Base-by-base conservation (phyloP, 2,888 invertebrate species). In the Lutraria lutraria region DNA sequence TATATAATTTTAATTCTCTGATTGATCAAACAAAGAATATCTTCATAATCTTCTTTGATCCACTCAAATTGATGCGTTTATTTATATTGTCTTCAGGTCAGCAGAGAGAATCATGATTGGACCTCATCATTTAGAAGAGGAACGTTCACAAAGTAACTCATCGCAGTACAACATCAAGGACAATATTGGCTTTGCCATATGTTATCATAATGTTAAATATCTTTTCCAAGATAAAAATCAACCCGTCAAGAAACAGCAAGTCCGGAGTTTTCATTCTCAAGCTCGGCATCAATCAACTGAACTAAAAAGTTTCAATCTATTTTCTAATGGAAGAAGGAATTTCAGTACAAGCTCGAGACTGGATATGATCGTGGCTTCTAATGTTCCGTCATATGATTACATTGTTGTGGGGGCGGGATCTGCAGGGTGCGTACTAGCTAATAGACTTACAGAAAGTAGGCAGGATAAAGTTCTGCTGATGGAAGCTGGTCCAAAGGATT, bases 381-480 rank as follows among this genome's bases (percentile, higher is more conserved):
- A 88, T 56, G 56, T 83, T 8, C 72, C 89, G 3, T 90, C 89
- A 21, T 95, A 94, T 92, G 96, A 96, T 90, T 96, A 97, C 91
- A 93, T 97, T 31, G 95, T 97, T 83, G 97, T 97, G 3, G 97
- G 97, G 21, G 97, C 97, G 13, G 97, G 97, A 16, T 97, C 97
- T 34, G 97, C 97, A 21, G 97, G 97, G n/a, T 97, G 97, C 94
- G 97, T 97, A 43, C 90, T 97, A 86, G 97, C 97, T 25, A 97
- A 97, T 92, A 94, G 97, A 19, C 94, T 97, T 43, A 95, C 96
- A 15, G 97, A 96, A 91, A 95, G 96, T 92, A 94, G 95, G 0
- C 93, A 96, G 52, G 94, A 95, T 81, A 95, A 89, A 90, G 96
- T 93, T 92, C 93, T 97, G 21, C 89, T 97, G 54, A 83, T 97